Percentiles rank a stretch among this genome's conserved stretches.
phyloP scores from a whole-genome alignment of 1,140 invertebrate genomes.

The Lasioglossum albipes region DNA sequence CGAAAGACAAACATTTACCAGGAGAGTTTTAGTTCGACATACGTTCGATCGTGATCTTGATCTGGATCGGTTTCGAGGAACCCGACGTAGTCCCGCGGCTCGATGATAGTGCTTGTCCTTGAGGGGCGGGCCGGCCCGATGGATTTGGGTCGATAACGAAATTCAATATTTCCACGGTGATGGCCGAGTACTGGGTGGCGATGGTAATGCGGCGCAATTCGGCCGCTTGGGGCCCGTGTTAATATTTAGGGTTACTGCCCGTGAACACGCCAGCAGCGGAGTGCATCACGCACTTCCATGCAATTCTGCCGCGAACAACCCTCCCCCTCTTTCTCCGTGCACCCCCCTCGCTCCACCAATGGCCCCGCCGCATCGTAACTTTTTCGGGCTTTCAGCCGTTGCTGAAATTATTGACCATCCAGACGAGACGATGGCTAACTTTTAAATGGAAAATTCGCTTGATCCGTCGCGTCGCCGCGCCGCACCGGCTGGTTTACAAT shows the following conservation, averaged over 20 bases:
- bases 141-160: slow-evolving; percentile 71
- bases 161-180: slow-evolving; percentile 75
- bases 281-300: slow-evolving; percentile 69
- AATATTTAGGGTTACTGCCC: slow-evolving; percentile 75
- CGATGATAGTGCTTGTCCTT: slow-evolving; percentile 61
- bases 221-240: slow-evolving; percentile 65
- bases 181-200: slow-evolving; percentile 52
- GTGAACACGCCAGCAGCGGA: slow-evolving; percentile 69
- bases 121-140: slow-evolving; percentile 45
- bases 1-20: no score
- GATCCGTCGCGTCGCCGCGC: no score
- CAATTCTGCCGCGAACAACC: slow-evolving; percentile 17
- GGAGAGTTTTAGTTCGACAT: no score
- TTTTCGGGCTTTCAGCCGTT: slow-evolving; percentile 43
- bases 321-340: background rate
- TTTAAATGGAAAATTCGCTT: background rate
- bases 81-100: slow-evolving; percentile 34
- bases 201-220: slow-evolving; percentile 70
- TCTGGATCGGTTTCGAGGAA: slow-evolving; percentile 34
- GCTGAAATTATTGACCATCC: slow-evolving; percentile 36
- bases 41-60: background rate
- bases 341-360: background rate
- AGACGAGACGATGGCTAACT: background rate
- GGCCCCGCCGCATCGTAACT: slow-evolving; percentile 1
- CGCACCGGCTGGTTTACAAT: no score